Base-by-base conservation (phyloP, 1,140 invertebrate genomes). In the Holcopasites calliopsidis region DNA sequence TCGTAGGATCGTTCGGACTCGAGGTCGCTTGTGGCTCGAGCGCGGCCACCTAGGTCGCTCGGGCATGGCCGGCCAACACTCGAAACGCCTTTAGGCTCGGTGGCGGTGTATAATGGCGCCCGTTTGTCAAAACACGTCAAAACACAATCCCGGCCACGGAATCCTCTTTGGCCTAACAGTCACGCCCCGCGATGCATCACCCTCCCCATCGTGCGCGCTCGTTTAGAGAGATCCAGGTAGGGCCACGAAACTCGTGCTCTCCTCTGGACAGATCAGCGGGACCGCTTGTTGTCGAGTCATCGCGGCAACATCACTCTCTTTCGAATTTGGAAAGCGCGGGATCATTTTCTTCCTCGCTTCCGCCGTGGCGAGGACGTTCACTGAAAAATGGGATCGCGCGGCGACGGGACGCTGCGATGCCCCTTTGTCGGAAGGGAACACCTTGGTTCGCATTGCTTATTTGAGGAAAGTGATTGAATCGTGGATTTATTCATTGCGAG, bases 111-210 rank as follows among this genome's bases (percentile, higher is more conserved):
- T 90, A 91, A 91, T 91, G 87, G 89, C 87, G 88, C 84, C 86
- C 87, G 89, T 90, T 91, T 90, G 90, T 91, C 90, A 91, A 91
- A 91, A 91, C 90, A 91, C 86, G 88, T 91, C 90, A 91, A 90
- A 91, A 91, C 89, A 91, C 78, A 84, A 88, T 88, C 77, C 86
- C 71, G 64, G 60, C 76, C 76, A 82, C 82, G 79, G 86, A 87
- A 85, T 82, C 82, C 73, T 69, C 71, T 75, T 79, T 60, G 49
- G 61, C 58, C 75, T 64, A 54, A 57, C 70, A 68, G 84, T 82
- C 86, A 87, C 87, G 87, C 87, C 87, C 82, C 80, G 62, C 85
- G 80, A 87, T 88, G 80, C 85, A 86, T 88, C 85, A 88, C 72
- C 47, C 78, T 66, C 54, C 28, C 31, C 60, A n/a, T 64, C 35